Evolutionary conservation across 2,113 vertebrate genomes (phyloP), one percentile per base, ranked within the genome.

Genomic region (Sigmodon hispidus): DNA sequence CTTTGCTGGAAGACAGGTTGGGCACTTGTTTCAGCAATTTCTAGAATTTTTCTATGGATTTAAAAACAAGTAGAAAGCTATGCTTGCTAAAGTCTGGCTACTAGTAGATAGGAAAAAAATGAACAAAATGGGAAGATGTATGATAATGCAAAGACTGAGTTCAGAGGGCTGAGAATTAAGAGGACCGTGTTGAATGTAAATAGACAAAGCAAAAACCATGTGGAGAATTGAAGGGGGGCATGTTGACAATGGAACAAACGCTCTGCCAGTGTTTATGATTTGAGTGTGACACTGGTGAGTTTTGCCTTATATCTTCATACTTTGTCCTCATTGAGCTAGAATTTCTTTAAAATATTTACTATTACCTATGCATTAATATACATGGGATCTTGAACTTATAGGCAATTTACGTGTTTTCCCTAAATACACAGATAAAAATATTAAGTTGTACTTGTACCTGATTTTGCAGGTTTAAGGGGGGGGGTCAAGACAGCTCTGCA

Each of bases 91-190:
- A 5, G 8, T 89, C 48, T 86, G 13, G 16, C 22, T 45, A 65
- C 45, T 90, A 85, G 59, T 7, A 92, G 80, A n/a, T n/a, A n/a
- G n/a, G n/a, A 93, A 88, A 75, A 79, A n/a, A 88, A 52, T 61
- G 75, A 88, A 91, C 31, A 57, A 17, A 31, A 31, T 5, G 15
- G 22, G 21, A 3, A 1, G 2, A 26, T 9, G 10, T 45, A 34
- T 36, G 76, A 55, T 31, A 55, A 65, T 45, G 63, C 88, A 31
- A 89, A 91, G 43, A 11, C 40, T 26, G 76, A 65, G 11, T 70
- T 83, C 63, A 13, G 52, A 89, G 26, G 24, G 84, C 70, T n/a
- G 7, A 88, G 73, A 70, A 88, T 4, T 90, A 57, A 63, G 69
- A 88, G 50, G 36, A 7, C 36, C 9, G 85, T 15, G 57, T 3